Evolutionary conservation across 64 coral and sea anemone genomes (phyloP).

Genomic region (Acropora yongei): DNA sequence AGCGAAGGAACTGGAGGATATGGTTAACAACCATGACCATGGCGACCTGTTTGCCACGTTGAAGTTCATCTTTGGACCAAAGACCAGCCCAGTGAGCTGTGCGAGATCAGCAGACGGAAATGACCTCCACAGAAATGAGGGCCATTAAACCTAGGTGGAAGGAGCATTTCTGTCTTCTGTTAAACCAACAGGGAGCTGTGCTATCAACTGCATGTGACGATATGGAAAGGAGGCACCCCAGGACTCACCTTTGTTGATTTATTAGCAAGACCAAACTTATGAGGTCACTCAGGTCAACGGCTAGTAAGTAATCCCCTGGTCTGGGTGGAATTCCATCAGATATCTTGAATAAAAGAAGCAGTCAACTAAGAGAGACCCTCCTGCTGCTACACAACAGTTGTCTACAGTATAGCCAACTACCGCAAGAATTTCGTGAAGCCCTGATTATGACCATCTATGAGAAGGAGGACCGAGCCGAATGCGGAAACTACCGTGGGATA

Average conservation of each 20-base stretch:
- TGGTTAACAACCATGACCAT: constrained; percentile 21
- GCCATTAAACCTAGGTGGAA: constrained; percentile 20
- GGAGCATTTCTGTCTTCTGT: constrained; percentile 12
- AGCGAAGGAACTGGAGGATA: constrained; percentile 29
- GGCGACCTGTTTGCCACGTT: background rate
- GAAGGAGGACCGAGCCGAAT: constrained; percentile 48
- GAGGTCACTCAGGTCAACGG: constrained; percentile 1
- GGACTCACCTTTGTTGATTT: background rate
- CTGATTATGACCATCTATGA: constrained; percentile 38
- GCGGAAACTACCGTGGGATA: constrained; percentile 51
- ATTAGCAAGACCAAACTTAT: constrained; percentile 11
- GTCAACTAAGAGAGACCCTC: background rate
- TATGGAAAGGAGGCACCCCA: too few species aligned
- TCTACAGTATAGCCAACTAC: background rate
- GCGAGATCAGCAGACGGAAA: constrained; percentile 9
- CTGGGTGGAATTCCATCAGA: constrained; percentile 32
- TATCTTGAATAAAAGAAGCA: background rate
- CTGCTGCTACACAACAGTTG: background rate
- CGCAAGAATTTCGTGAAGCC: constrained; percentile 52
- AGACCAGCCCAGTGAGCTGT: background rate
- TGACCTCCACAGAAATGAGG: background rate
- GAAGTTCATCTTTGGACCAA: constrained; percentile 46
- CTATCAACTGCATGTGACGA: constrained; percentile 15
- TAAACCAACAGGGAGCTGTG: constrained; percentile 32
- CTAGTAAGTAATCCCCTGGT: constrained; percentile 11